Base-by-base conservation (phyloP, 2,113 vertebrate species). In the Oreotrochilus melanogaster region DNA sequence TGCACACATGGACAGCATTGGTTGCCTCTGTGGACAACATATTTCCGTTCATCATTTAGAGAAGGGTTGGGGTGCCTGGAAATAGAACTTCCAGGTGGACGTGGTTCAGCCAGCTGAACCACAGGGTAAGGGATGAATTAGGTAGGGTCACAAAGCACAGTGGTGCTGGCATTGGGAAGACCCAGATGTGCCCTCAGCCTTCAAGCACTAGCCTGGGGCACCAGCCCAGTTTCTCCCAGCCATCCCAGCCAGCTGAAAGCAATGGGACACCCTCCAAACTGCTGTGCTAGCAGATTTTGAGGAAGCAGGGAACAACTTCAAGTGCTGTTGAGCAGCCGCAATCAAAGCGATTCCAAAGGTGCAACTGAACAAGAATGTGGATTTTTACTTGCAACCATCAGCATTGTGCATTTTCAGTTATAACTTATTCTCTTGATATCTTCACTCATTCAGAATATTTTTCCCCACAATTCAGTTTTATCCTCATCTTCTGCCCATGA, bases 91-190 rank as follows among this genome's bases (percentile, higher is more conserved):
- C 43, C 61, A 42, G 47, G 67, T 48, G 2, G 0, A 18, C 27
- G 56, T 1, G 0, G 24, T 45, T 70, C 43, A 58, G 19, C 28
- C 56, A 10, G 69, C 35, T 48, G 18, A 86, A 69, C 45, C 37
- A 11, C 0, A 0, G n/a, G 15, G 12, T n/a, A 60, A 74, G 24
- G 17, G 39, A 14, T 48, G 27, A 62, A 62, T 53, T 33, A 88
- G 9, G 14, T 9, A 60, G 31, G 15, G 69, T 25, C 0, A 6
- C 31, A 61, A 75, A 75, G n/a, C 1, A 0, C n/a, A 69, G 37
- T 25, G 19, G 39, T 33, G 23, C n/a, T 0, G 1, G 33, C 24
- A 31, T 14, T 1, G 0, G 45, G 53, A 14, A 51, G 31, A 18
- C 67, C 67, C 1, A 0, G 25, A 21, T 28, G 17, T 35, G 58